Evolutionary conservation across 2,113 vertebrate species (phyloP), one percentile per base, ranked within the genome.

Genomic region (Picathartes gymnocephalus): DNA sequence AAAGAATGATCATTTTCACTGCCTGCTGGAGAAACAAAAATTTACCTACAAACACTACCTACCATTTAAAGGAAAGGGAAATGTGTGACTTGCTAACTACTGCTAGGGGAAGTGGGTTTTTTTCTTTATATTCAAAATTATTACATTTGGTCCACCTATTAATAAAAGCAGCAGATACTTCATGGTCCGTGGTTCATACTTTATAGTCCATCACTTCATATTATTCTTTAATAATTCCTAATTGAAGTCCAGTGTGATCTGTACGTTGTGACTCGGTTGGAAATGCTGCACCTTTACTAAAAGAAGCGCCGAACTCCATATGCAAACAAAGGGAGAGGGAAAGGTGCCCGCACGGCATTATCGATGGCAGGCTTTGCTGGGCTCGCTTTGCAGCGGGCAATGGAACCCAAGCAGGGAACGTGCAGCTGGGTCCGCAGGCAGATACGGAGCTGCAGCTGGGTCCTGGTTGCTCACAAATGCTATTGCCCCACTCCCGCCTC

Each of bases 331-430:
- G n/a, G 21, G 24, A 37, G 1, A 37, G 6, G 50, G 48, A 14
- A 31, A 53, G 57, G 44, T 33, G 28, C 39, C 8, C 0, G 2
- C 20, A 10, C 5, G 19, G 57, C 19, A 3, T 10, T 47, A 15
- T 2, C 1, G 11, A 6, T 13, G 51, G 21, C 23, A 23, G 11
- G 8, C 15, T 31, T 16, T 23, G 28, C 3, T 37, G 6, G 5
- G 4, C 7, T 13, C 2, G 1, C 7, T 35, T 69, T 31, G 27
- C 35, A 15, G 13, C 0, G 0, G n/a, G 54, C 18, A 22, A 35
- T 33, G 61, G 68, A 54, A 39, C 31, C 1, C 5, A 25, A 47
- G 13, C 0, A 33, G 33, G 44, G 10, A 76, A 20, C 1, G 1
- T 5, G 27, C 18, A 19, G 0, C 23, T 64, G 11, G 7, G 22